Conservation (phyloP, 2,797 vertebrate genomes). For the Lithobates pipiens region DNA sequence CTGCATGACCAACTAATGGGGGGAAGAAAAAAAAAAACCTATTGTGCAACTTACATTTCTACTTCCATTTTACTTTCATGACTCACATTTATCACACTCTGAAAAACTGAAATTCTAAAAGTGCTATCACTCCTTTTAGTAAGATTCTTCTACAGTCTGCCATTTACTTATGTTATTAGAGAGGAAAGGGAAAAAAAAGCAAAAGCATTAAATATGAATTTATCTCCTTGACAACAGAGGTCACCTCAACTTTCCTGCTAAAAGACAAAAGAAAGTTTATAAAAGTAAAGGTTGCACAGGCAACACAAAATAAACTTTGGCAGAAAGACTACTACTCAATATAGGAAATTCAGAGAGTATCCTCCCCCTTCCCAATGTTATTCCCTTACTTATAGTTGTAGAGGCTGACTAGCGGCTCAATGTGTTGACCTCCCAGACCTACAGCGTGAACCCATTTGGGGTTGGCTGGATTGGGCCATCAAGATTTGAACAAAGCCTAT, state of each 20-base stretch:
- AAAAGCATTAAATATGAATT: slow-evolving; percentile 64
- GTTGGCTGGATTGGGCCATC: too few species aligned
- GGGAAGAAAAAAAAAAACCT: slow-evolving; percentile 1
- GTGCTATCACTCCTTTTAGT: slow-evolving; percentile 32
- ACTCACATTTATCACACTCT: slow-evolving; percentile 21
- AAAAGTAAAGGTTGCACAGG: neutral
- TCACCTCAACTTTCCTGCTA: slow-evolving; percentile 35
- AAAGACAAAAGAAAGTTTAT: slow-evolving; percentile 19
- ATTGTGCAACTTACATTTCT: slow-evolving; percentile 50
- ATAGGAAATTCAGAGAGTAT: too few species aligned
- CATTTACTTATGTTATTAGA: slow-evolving; percentile 50
- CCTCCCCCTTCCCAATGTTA: too few species aligned
- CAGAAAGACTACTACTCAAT: too few species aligned
- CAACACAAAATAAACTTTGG: too few species aligned
- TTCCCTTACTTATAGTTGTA: too few species aligned
- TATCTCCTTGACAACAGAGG: slow-evolving; percentile 66
- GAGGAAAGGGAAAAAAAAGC: slow-evolving; percentile 58
- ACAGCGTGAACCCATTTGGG: too few species aligned
- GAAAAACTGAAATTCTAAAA: slow-evolving; percentile 29
- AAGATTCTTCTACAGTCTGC: neutral
- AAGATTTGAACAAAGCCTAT: too few species aligned
- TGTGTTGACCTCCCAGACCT: too few species aligned
- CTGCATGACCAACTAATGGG: slow-evolving; percentile 25
- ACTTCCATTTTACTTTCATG: slow-evolving; percentile 18
- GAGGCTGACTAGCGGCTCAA: too few species aligned